Base-by-base conservation (phyloP, 1,140 invertebrate genomes). In the Brachionus calyciflorus region DNA sequence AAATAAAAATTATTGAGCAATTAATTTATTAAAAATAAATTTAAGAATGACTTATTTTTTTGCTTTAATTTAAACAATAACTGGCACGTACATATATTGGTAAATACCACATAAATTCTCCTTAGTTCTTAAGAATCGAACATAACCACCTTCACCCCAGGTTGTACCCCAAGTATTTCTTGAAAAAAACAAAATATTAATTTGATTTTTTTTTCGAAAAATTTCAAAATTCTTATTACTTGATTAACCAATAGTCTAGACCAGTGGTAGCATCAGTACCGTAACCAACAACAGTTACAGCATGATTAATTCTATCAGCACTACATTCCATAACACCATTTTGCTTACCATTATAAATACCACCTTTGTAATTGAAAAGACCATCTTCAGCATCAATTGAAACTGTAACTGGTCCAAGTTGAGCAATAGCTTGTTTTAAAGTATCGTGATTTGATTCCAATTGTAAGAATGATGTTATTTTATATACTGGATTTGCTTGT, bases 281-380 rank as follows among this genome's bases (percentile, higher is more conserved):
- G 85, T 93, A 97, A 4, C 94, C 94, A 3, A 96, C 93, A 10
- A 91, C 92, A 76, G 96, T 84, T 0, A 96, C 93, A 14, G 92
- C 93, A 82, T 96, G 94, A 84, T 96, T 92, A 37, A 60, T 37
- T n/a, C 3, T n/a, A 37, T 60, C 28, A 37, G 19, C 17, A 24
- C 69, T 44, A 14, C 41, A 46, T 41, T 75, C 53, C 48, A 75
- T 40, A n/a, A 3, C 28, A 17, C 37, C 49, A 4, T 49, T 19
- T 26, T 28, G 9, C 9, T 21, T 70, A 40, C 46, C 73, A 57
- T 57, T 30, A 63, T 57, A 76, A 76, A 76, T 30, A 2, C 73
- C 73, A 19, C 37, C 30, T 57, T 48, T 46, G 30, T 76, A 76
- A 12, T 19, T 49, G 5, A 33, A 26, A 24, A 76, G 21, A 10